Evolutionary conservation across 2,113 vertebrate genomes (phyloP).

Genomic region (Panthera leo): DNA sequence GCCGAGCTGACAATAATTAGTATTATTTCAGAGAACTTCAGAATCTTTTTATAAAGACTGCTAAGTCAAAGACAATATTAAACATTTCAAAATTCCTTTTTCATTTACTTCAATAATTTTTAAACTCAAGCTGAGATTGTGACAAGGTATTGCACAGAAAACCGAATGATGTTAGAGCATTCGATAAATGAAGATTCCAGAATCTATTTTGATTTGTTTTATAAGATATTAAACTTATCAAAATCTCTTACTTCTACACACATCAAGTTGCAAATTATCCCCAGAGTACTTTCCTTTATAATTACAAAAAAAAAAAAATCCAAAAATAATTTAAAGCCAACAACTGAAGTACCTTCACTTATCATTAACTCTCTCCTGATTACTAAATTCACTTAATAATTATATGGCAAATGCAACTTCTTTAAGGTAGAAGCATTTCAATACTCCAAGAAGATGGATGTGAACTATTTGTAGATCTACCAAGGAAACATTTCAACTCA

Average conservation of each 20-base stretch:
- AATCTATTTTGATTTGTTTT: background rate
- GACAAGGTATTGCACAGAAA: background rate
- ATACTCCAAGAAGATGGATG: background rate
- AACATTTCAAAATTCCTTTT: constrained; percentile 23
- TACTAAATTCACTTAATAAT: constrained; percentile 26
- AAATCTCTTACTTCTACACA: background rate
- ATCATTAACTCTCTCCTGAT: constrained; percentile 1
- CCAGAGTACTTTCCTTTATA: background rate
- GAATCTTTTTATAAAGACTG: background rate
- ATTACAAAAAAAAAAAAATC: constrained; percentile 25
- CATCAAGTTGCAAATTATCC: background rate
- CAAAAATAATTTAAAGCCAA: constrained; percentile 40
- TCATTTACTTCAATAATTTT: background rate
- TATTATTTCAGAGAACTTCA: constrained; percentile 1
- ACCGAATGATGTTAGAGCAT: background rate
- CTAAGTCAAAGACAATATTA: constrained; percentile 23
- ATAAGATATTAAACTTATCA: background rate
- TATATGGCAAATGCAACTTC: background rate
- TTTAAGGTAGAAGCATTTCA: background rate
- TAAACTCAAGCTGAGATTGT: constrained; percentile 8
- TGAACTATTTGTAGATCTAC: background rate
- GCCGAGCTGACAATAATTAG: background rate
- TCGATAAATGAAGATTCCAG: background rate
- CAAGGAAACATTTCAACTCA: background rate
- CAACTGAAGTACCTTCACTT: background rate